Base-by-base conservation (phyloP, 2,888 invertebrate species). In the Pheosia gnoma region DNA sequence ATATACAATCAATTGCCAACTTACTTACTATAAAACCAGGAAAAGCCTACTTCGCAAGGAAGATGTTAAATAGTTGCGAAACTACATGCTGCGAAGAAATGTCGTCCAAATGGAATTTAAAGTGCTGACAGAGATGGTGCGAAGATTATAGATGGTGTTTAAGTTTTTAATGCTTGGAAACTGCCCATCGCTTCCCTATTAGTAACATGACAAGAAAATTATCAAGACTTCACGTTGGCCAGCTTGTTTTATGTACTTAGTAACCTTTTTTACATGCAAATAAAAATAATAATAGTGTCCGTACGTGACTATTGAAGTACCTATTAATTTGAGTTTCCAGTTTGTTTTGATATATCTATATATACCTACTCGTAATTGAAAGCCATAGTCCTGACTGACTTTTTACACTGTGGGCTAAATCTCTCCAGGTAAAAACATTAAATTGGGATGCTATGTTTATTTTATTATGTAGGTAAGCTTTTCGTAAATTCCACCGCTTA, bases 191-290 rank as follows among this genome's bases (percentile, higher is more conserved):
- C 78, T 79, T 71, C 74, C 76, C 66, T 79, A 78, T 79, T 76
- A 79, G 76, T 68, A 41, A 67, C 68, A 71, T 75, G 81, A 81
- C 80, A 79, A 71, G 79, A 75, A 81, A 80, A 81, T 81, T 79
- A 66, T 67, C 71, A 67, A 54, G 62, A 59, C 66, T 70, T 67
- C 71, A 70, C 67, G 59, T 66, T 58, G 60, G 5, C 68, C 70
- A 59, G 57, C 60, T 62, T 70, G 72, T 75, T 75, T 78, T 75
- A 74, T 67, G 58, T 69, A 60, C 63, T 57, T 57, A 60, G 37
- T 37, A 8, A 47, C 9, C 3, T 47, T 47, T 11, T 11, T n/a
- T 47, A 47, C n/a, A 47, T 47, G n/a, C 47, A 47, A 47, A 47
- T n/a, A n/a, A 47, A 45, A 45, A 45, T 45, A 10, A 10, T 45